phyloP scores from a whole-genome alignment of 2,797 vertebrate genomes.

The Echeneis naucrates region DNA sequence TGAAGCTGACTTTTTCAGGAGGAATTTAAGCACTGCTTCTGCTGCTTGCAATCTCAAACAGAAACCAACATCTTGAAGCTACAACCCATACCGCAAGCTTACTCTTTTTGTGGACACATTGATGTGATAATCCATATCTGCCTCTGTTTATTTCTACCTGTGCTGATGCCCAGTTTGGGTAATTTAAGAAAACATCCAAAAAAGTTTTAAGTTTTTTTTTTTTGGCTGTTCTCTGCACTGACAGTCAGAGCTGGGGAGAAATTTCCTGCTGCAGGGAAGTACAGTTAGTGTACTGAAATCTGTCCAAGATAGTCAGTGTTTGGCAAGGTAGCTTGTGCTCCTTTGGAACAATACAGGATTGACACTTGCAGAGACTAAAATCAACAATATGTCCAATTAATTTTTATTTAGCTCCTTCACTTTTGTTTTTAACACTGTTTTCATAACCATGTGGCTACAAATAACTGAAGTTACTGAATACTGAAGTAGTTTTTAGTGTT shows the following conservation, averaged over 20 bases:
- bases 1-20: conserved; percentile 61
- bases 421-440: not conserved
- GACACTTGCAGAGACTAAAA: not conserved
- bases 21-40: conserved; percentile 45
- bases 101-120: conserved; percentile 51
- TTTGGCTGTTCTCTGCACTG: not conserved
- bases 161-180: conserved; percentile 39
- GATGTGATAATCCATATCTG: conserved; percentile 71
- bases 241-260: conserved; percentile 17
- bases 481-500: conserved; percentile 16
- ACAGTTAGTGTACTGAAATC: conserved; percentile 17
- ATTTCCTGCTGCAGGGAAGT: conserved; percentile 15
- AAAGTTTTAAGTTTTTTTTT: conserved; percentile 19
- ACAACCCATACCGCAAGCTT: conserved; percentile 36
- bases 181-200: conserved; percentile 45
- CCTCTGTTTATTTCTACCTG: conserved; percentile 58
- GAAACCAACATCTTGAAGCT: conserved; percentile 60
- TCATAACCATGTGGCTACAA: not conserved
- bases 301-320: conserved; percentile 34
- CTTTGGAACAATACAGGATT: not conserved
- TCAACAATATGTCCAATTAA: not conserved
- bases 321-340: conserved; percentile 1
- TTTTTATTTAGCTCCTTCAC: not conserved
- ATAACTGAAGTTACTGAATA: not conserved
- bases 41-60: conserved; percentile 48